These are phyloP conservation scores for Volucella inanis DNA, from an alignment of 2,888 invertebrate genomes.

Conservation along the genomic window DNA sequence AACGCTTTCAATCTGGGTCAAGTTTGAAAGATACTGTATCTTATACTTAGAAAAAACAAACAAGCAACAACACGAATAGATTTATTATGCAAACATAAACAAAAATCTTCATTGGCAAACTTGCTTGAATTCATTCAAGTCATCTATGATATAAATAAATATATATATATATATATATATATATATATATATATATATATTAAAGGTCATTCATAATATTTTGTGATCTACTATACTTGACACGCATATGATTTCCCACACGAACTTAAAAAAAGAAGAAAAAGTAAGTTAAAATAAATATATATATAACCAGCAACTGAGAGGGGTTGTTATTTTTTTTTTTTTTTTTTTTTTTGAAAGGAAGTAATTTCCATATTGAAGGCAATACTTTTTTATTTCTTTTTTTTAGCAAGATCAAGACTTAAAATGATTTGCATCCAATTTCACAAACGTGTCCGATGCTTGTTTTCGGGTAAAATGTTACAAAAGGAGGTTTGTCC, in stretches of 20 bases:
- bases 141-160: too few species aligned
- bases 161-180: too few species aligned
- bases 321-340: constrained; percentile 7
- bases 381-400: constrained; percentile 1
- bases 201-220: constrained; percentile 14
- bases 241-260: constrained; percentile 52
- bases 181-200: too few species aligned
- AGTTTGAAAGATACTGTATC: too few species aligned
- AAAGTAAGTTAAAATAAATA: not conserved
- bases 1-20: too few species aligned
- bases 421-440: constrained; percentile 43
- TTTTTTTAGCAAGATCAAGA: constrained; percentile 47
- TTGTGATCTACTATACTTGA: constrained; percentile 48
- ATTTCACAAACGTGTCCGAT: constrained; percentile 2
- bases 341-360: not conserved
- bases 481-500: not conserved
- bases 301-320: not conserved
- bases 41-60: too few species aligned
- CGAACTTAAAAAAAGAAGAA: constrained; percentile 25
- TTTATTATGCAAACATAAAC: too few species aligned
- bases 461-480: not conserved
- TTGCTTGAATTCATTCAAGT: too few species aligned
- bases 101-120: too few species aligned
- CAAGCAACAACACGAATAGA: too few species aligned
- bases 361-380: too few species aligned